Percentiles rank a stretch among this genome's conserved stretches.
These are phyloP conservation scores for Tromatobia lineatoria DNA, from an alignment of 2,888 invertebrate species.

Conservation along the genomic window DNA sequence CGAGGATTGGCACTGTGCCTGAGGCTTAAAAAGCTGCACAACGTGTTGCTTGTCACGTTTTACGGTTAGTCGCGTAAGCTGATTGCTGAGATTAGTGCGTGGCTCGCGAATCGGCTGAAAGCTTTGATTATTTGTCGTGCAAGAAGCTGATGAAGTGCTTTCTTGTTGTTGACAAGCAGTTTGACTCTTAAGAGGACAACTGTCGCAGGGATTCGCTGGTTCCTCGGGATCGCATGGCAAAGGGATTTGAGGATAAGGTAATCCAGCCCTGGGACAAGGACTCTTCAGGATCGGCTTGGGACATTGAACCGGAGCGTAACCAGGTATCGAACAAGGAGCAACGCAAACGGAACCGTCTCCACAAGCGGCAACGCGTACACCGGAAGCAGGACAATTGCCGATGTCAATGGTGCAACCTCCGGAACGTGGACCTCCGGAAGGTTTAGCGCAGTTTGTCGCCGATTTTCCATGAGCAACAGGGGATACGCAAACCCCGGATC, in stretches of 20 bases:
- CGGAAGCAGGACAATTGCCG: constrained; percentile 76
- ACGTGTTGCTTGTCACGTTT: constrained; percentile 74
- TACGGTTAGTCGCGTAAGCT: constrained; percentile 82
- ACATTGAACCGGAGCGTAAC: constrained; percentile 74
- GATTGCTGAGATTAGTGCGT: constrained; percentile 83
- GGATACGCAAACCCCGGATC: constrained; percentile 81
- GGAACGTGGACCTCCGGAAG: constrained; percentile 74
- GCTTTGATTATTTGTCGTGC: constrained; percentile 76
- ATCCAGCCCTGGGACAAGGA: constrained; percentile 71
- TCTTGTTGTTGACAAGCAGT: constrained; percentile 44
- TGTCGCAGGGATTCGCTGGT: constrained; percentile 66
- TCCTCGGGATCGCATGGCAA: constrained; percentile 76
- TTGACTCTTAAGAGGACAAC: constrained; percentile 66
- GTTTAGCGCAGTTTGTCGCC: constrained; percentile 51
- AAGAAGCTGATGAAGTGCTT: constrained; percentile 27
- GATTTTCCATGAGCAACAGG: constrained; percentile 72
- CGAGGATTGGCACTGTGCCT: constrained; percentile 74
- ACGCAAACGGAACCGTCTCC: constrained; percentile 78
- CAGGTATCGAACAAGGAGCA: constrained; percentile 76
- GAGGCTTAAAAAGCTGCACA: constrained; percentile 81
- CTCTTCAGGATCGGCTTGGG: constrained; percentile 76
- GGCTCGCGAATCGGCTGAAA: constrained; percentile 82
- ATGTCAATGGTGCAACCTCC: constrained; percentile 76
- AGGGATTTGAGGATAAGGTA: constrained; percentile 83
- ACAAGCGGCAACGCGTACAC: constrained; percentile 78